Evolutionary conservation across 1,140 invertebrate species (phyloP).

Genomic region (Stegodyphus mimosarum): DNA sequence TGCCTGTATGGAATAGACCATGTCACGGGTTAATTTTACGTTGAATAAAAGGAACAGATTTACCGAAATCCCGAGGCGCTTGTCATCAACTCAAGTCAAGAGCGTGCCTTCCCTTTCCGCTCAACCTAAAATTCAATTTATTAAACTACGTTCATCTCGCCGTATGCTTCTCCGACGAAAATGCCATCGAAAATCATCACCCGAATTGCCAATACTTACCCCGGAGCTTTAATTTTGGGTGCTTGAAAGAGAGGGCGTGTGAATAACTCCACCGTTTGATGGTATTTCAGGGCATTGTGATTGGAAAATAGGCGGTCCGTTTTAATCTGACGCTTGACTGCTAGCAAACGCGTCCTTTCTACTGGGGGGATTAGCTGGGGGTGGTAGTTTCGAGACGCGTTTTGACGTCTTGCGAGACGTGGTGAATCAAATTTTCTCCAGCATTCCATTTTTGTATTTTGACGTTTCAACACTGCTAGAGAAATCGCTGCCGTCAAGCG

Average conservation of each 20-base stretch:
- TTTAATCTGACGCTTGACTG: conserved; percentile 40
- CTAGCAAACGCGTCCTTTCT: not conserved
- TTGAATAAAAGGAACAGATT: no score
- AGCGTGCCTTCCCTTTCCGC: no score
- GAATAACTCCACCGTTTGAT: conserved; percentile 9
- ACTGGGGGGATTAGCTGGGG: not conserved
- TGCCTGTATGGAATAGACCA: no score
- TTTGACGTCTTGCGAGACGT: conserved; percentile 8
- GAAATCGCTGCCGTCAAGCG: not conserved
- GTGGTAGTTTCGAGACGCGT: not conserved
- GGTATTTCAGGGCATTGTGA: conserved; percentile 15
- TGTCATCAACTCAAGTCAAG: no score
- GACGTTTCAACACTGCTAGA: not conserved
- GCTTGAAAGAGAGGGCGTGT: not conserved
- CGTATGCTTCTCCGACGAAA: not conserved
- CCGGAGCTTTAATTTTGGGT: conserved; percentile 25
- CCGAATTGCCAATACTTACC: not conserved
- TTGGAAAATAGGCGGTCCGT: not conserved
- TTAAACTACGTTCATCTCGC: not conserved
- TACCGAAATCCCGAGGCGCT: no score
- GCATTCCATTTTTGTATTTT: conserved; percentile 30
- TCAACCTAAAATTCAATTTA: no score
- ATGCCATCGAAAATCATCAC: not conserved
- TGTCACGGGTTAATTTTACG: no score
- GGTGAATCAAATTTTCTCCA: conserved; percentile 9